Evolutionary conservation across 2,113 vertebrate species (phyloP).

Genomic region (Plecotus auritus): DNA sequence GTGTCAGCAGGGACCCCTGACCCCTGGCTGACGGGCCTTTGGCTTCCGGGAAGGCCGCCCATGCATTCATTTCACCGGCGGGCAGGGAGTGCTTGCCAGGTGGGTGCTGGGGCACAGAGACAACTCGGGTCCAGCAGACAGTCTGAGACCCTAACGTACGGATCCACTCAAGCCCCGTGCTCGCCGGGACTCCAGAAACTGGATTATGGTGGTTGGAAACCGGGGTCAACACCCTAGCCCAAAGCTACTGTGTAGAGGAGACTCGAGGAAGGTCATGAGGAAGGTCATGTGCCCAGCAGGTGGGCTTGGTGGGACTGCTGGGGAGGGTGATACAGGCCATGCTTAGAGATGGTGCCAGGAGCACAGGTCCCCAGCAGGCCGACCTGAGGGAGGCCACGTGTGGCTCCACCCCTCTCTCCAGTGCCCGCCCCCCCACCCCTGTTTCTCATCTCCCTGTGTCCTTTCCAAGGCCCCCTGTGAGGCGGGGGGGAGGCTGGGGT

Average conservation of each 20-base stretch:
- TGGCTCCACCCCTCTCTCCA: background rate
- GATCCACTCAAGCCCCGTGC: too few species aligned
- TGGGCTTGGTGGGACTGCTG: background rate
- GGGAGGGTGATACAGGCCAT: accelerated
- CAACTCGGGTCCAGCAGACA: background rate
- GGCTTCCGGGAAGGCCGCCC: background rate
- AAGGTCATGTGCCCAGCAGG: background rate
- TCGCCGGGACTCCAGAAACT: background rate
- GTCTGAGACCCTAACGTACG: background rate
- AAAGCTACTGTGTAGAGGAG: accelerated
- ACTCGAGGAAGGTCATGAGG: background rate
- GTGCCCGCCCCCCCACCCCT: background rate
- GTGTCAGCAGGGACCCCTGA: background rate
- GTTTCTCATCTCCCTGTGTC: accelerated
- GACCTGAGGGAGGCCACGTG: background rate
- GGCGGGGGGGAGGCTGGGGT: background rate
- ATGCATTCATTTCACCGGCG: background rate
- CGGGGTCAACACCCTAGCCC: background rate
- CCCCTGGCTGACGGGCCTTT: background rate
- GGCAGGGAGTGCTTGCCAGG: background rate
- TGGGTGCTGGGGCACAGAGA: background rate
- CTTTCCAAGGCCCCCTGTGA: background rate
- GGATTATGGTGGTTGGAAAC: background rate
- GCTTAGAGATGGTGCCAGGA: accelerated
- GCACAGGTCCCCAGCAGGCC: background rate